These are phyloP conservation scores for Phyllostomus discolor DNA, from an alignment of 2,113 vertebrate genomes.

Conservation along the genomic window DNA sequence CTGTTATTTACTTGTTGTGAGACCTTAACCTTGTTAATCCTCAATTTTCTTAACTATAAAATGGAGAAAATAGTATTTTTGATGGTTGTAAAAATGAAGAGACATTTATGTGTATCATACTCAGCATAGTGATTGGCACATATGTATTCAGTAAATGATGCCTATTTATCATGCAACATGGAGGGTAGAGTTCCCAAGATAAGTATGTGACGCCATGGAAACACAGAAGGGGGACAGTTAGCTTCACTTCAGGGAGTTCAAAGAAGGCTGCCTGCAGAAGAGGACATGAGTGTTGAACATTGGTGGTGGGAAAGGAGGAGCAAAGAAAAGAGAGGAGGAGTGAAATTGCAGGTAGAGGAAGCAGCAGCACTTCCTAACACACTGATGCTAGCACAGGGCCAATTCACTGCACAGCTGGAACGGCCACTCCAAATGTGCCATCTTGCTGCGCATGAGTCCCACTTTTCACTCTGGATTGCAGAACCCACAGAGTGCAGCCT, in stretches of 20 bases:
- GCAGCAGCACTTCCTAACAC: fast-evolving
- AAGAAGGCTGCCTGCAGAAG: not conserved
- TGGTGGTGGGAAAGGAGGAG: not conserved
- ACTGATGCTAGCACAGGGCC: not conserved
- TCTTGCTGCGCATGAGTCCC: not conserved
- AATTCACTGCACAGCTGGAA: not conserved
- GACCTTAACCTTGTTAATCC: not conserved
- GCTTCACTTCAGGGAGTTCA: not conserved
- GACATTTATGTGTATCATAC: not conserved
- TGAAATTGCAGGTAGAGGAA: not conserved
- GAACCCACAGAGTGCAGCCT: not conserved
- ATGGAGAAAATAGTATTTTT: not conserved
- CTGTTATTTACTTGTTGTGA: not conserved
- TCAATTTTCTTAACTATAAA: not conserved
- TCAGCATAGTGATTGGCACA: not conserved
- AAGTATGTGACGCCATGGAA: not conserved
- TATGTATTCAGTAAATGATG: not conserved
- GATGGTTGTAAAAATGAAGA: not conserved
- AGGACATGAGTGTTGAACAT: not conserved
- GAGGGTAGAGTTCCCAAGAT: not conserved
- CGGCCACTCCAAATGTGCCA: not conserved
- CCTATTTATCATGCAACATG: not conserved
- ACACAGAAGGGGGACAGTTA: not conserved
- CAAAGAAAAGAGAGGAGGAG: not conserved
- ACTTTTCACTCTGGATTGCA: not conserved